Conservation (phyloP, 1,140 invertebrate genomes). For the Diabrotica virgifera region DNA sequence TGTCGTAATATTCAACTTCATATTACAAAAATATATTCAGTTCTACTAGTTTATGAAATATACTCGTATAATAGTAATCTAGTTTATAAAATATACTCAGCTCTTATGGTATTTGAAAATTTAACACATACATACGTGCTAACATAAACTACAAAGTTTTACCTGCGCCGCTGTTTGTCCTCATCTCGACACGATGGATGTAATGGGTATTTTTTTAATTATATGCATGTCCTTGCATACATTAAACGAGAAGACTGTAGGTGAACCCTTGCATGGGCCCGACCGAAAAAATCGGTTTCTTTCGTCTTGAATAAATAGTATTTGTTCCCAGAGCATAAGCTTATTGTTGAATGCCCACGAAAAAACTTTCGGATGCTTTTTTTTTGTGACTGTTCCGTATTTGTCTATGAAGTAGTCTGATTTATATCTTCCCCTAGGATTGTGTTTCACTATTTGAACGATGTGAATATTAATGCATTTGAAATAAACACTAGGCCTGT, state of each 20-base stretch:
- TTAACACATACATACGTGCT: too few species aligned
- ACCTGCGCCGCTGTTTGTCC: background rate
- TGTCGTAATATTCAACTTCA: too few species aligned
- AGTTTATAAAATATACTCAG: too few species aligned
- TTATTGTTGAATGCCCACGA: background rate
- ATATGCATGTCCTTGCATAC: constrained; percentile 38
- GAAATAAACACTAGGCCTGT: background rate
- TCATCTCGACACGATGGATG: background rate
- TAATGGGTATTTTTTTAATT: constrained; percentile 27
- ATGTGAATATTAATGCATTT: constrained; percentile 5
- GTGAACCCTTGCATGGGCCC: constrained; percentile 32
- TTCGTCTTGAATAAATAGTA: constrained; percentile 31
- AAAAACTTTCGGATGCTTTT: constrained; percentile 13
- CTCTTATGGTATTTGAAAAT: too few species aligned
- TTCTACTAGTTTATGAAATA: too few species aligned
- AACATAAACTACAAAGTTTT: background rate
- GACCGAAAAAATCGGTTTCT: constrained; percentile 26
- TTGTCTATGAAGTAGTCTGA: constrained; percentile 16
- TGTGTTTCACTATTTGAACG: constrained; percentile 11
- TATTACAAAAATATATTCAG: too few species aligned
- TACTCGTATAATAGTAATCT: too few species aligned
- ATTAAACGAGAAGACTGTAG: constrained; percentile 38
- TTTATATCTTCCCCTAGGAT: constrained; percentile 15
- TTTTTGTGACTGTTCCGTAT: constrained; percentile 8
- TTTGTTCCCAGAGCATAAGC: constrained; percentile 12